A percentile compares a stretch with the other conserved stretches of the same genome.
Conservation (phyloP, 2,888 invertebrate species). For the Napeogenes inachia region DNA sequence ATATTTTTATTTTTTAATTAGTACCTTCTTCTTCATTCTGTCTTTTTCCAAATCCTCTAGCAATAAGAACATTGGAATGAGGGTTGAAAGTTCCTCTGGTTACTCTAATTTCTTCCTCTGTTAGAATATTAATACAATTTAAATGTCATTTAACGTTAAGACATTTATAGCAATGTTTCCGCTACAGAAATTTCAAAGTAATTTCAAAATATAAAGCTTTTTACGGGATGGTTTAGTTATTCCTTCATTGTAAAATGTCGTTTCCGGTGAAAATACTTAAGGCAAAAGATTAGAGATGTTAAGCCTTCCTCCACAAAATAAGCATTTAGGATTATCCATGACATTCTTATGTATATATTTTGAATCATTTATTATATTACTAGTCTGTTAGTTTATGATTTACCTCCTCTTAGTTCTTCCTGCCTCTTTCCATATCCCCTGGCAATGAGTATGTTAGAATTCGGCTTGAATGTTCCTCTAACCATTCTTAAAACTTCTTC, state of each 20-base stretch:
- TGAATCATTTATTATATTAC: constrained; percentile 12
- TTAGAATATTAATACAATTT: neutral
- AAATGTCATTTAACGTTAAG: too few relatives aligned
- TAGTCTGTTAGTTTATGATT: constrained; percentile 11
- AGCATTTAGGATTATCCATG: too few relatives aligned
- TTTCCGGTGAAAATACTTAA: too few relatives aligned
- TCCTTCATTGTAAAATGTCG: too few relatives aligned
- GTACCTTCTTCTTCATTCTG: constrained; percentile 18
- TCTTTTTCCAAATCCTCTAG: constrained; percentile 59
- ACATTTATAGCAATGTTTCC: too few relatives aligned
- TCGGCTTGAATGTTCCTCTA: constrained; percentile 54
- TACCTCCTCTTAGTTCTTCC: constrained; percentile 26
- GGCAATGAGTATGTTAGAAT: constrained; percentile 57
- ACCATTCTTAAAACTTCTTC: constrained; percentile 62
- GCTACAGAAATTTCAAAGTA: too few relatives aligned
- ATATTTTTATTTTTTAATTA: neutral
- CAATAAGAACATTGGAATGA: constrained; percentile 62
- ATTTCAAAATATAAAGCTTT: too few relatives aligned
- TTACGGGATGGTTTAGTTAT: too few relatives aligned
- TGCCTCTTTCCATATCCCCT: constrained; percentile 53
- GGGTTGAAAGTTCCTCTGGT: constrained; percentile 62
- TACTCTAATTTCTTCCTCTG: constrained; percentile 52
- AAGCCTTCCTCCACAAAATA: too few relatives aligned
- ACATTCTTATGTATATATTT: constrained; percentile 6
- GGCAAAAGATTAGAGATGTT: too few relatives aligned